Evolutionary conservation across 2,888 invertebrate species (phyloP), one percentile per base, ranked within the genome.

Genomic region (Dolichomitus sp.): DNA sequence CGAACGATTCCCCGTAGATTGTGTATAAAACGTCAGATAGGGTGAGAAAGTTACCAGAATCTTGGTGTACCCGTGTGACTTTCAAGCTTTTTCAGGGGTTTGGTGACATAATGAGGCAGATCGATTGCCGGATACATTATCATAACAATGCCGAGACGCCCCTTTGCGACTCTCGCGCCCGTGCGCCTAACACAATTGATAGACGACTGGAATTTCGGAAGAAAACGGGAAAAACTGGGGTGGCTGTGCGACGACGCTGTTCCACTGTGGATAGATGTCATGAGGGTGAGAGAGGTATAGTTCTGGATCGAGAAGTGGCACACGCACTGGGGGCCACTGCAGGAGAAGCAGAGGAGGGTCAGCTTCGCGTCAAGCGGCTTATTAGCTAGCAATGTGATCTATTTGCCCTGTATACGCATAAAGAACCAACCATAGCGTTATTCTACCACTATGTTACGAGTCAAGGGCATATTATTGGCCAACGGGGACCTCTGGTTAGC

Each of bases 341-440:
- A 59, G 84, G 80, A 83, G 76, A 78, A 75, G 69, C 69, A 83
- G 84, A 85, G 73, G 83, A 79, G 84, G 86, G 84, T 83, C 80
- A 86, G 88, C 59, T 6, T 89, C 89, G 85, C 89, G 91, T 90
- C 91, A 89, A 89, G 88, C 89, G 89, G 90, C 93, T 93, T 93
- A 93, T 93, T 93, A 93, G 93, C 91, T 89, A 89, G 92, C 91
- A 90, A 92, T 92, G 93, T 93, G 93, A 93, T 93, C 93, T 93
- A 93, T 93, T 93, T 93, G 92, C 91, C 92, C 91, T 91, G 90
- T 92, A 92, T 88, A 88, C 88, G 88, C 88, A 92, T 91, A 92
- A 92, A 91, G 92, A 91, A 91, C 90, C 89, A 40, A 83, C 75
- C 68, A 85, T 59, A 33, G 86, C 89, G 90, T 92, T 92, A 92